A percentile compares a stretch with the other conserved stretches of the same genome.
These are phyloP conservation scores for Epinephelus cyanopodus DNA, from an alignment of 2,113 vertebrate species.

Conservation along the genomic window DNA sequence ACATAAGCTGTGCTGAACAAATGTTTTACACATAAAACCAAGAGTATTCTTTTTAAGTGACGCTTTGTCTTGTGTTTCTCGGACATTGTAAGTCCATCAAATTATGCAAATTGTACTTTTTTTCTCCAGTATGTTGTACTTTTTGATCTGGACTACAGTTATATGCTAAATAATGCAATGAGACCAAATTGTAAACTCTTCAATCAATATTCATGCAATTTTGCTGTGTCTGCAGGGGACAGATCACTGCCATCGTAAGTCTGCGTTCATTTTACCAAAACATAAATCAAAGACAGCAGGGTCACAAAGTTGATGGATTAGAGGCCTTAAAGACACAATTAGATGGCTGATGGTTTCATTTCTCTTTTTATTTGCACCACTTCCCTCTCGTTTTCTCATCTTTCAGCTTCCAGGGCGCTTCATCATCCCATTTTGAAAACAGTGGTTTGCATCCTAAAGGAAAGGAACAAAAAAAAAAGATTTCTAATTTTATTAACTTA, in stretches of 20 bases:
- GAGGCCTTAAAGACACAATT: background rate
- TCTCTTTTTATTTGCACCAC: background rate
- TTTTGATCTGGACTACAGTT: too few relatives aligned
- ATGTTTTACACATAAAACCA: background rate
- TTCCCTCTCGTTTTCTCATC: background rate
- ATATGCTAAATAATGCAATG: too few relatives aligned
- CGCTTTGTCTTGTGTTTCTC: background rate
- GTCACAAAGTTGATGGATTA: background rate
- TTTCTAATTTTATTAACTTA: background rate
- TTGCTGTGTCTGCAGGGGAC: background rate
- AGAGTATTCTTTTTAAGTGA: background rate
- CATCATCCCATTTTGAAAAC: background rate
- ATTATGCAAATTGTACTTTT: background rate
- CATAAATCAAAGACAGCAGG: background rate
- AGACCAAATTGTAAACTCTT: background rate
- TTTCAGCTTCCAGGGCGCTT: background rate
- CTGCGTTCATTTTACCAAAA: slow-evolving; percentile 16
- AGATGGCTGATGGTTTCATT: background rate
- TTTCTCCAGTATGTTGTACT: background rate
- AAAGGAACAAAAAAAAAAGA: background rate
- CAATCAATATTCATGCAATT: background rate
- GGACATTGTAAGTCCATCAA: background rate
- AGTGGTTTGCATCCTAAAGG: too few relatives aligned
- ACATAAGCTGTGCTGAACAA: background rate
- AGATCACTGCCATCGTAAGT: background rate